Base-by-base conservation (phyloP, 1,140 invertebrate genomes). In the Argopecten irradians region DNA sequence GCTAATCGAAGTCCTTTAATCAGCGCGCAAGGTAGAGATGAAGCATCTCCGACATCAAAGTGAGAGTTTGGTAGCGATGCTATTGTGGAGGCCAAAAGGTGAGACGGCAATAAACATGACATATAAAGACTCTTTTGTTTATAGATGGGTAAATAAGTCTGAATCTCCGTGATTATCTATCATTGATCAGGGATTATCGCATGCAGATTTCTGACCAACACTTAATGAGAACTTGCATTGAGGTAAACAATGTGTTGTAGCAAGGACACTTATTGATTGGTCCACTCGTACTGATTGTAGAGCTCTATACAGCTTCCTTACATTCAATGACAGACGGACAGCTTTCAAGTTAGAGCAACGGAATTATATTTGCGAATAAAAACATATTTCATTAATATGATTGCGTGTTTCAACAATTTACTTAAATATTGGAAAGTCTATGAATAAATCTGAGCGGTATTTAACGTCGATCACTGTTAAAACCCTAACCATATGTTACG, bases 401-500 rank as follows among this genome's bases (percentile, higher is more conserved):
- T 71, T 71, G 28, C 55, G 28, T 3, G 2, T 71, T 71, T 28
- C n/a, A 71, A 28, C 7, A 71, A 71, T 71, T 22, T 71, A 71
- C 55, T 1, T n/a, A n/a, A 71, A 71, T 28, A 71, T 1, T n/a
- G 11, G 28, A 3, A 28, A 8, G 8, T 22, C 13, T 71, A 11
- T 71, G 55, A 28, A 71, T 71, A 71, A 71, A 71, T 71, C 22
- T 71, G 55, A 28, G n/a, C 55, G 55, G 22, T 71, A 71, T 71
- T 71, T 71, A 71, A 8, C n/a, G 55, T 28, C 55, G 28, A n/a
- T 71, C 55, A 71, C 55, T 5, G 22, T 71, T 71, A 71, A 71
- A 87, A 43, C 82, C 36, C 22, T 82, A 71, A 43, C 71, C 87
- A 86, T 86, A 89, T 71, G 87, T 36, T 86, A 83, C 13, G 36